Base-by-base conservation (phyloP, 30 jellyfish, hydroid and myxozoan genomes). In the Sanderia malayensis region DNA sequence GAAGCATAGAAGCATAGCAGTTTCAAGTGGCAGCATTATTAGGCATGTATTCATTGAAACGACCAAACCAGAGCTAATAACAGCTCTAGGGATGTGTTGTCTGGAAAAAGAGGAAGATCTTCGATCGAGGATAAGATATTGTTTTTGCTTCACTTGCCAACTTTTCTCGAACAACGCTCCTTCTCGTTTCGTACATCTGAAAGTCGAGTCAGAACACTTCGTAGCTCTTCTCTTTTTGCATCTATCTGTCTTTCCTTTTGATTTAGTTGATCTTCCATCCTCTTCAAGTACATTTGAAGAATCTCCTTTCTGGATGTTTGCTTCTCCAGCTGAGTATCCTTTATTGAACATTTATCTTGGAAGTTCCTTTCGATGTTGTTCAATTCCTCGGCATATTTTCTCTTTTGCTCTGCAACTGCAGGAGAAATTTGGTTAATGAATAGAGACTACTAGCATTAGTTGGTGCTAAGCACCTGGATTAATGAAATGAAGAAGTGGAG, bases 151-250 rank as follows among this genome's bases (percentile, higher is more conserved):
- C n/a, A n/a, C 88, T 1, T 52, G 63, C 89, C 89, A 0, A 78
- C 33, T 66, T 78, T 66, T 29, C 41, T 65, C 44, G 70, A 74
- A 61, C 81, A 78, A 31, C 82, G 44, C 25, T 62, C 21, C 19
- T 78, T 78, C 31, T 65, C 89, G n/a, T 78, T 78, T 31, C 70
- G 64, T 79, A 66, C 13, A 31, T 78, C 89, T 2, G 89, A 64
- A 27, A 61, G 70, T 21, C 52, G 81, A 1, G 58, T 29, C 21
- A 64, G 58, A 31, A 78, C 46, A 28, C 76, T 53, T 65, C 62
- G 64, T 61, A 66, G 41, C 58, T 78, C 89, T 9, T 64, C 82
- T 44, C 58, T 67, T 52, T 65, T 78, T 23, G 66, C 80, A 13
- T 78, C 82, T 17, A 78, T 29, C 37, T 78, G 89, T 34, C 37